Base-by-base conservation (phyloP, 2,113 vertebrate genomes). In the Tylochromis polylepis region DNA sequence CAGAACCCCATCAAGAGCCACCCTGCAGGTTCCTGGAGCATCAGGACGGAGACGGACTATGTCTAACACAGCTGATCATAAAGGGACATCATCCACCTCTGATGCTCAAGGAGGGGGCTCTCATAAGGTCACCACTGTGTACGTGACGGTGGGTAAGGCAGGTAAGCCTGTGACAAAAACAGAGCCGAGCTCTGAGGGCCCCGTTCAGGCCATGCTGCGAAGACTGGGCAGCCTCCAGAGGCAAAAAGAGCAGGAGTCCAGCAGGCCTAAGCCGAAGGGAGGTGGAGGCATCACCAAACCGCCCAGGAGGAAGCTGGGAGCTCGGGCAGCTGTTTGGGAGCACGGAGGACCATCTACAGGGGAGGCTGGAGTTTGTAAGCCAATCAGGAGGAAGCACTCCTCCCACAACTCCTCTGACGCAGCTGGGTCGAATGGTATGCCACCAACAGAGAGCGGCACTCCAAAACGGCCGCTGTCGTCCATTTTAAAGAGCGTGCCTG, bases 201-300 rank as follows among this genome's bases (percentile, higher is more conserved):
- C 96, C 0, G 97, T 97, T 36, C 97, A 97, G 89, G 97, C 97
- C 0, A 92, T 98, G 95, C 94, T 99, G 24, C 97, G 96, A 58
- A 94, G 96, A 18, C 94, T 99, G 11, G 97, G 98, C 82, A 98
- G 97, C 90, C 95, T 98, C 62, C 98, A 98, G 95, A 97, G 90
- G 92, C 97, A 96, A 81, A 96, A 89, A 57, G 94, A 96, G 31
- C 95, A 95, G 87, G 95, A 95, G 22, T 83, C 92, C 1, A 55
- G 94, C 77, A 96, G 91, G 87, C 56, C 86, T 34, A 96, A 95
- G 41, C 79, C 80, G 3, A 96, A 95, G 15, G 18, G 80, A 0
- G 22, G 62, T 2, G 96, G 96, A 41, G 94, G 85, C 24, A 95
- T 98, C 22, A 94, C 95, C 77, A 98, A 98, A 92, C 97, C 98